These are phyloP conservation scores for Blomia tropicalis DNA, from an alignment of 2,888 invertebrate species.

Conservation along the genomic window DNA sequence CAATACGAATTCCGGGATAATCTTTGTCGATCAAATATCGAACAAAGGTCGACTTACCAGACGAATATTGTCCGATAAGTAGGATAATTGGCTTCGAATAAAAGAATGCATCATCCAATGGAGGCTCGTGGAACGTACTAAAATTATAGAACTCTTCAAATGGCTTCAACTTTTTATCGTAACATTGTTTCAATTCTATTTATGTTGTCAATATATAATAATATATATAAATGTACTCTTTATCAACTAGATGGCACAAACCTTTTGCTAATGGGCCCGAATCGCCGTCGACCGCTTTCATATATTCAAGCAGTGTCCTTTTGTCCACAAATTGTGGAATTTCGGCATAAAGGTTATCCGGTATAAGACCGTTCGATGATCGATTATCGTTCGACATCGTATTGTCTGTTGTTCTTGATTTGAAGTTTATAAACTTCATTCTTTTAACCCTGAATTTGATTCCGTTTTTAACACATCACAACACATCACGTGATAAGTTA, in stretches of 20 bases:
- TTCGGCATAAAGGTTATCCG: not conserved
- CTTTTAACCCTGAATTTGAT: not conserved
- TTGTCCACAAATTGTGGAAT: not conserved
- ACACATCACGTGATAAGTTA: too few species aligned
- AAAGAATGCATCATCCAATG: constrained; percentile 32
- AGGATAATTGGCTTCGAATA: constrained; percentile 31
- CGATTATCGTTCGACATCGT: not conserved
- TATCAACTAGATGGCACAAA: not conserved
- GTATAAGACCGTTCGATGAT: not conserved
- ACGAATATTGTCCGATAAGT: constrained; percentile 32
- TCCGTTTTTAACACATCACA: not conserved
- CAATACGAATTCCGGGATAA: constrained; percentile 31
- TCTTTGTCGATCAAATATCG: constrained; percentile 29
- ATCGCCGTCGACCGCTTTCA: not conserved
- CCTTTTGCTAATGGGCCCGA: not conserved
- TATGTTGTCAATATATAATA: not conserved
- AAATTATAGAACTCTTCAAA: constrained; percentile 3
- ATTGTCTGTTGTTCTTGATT: too few species aligned
- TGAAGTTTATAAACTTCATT: too few species aligned
- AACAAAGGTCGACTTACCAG: constrained; percentile 33
- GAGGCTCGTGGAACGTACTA: constrained; percentile 29
- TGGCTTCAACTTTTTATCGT: not conserved
- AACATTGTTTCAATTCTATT: constrained; percentile 24
- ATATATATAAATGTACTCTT: not conserved
- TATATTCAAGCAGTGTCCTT: constrained; percentile 2